Evolutionary conservation across 2,797 vertebrate genomes (phyloP).

Genomic region (Alcedo quadribrachys): DNA sequence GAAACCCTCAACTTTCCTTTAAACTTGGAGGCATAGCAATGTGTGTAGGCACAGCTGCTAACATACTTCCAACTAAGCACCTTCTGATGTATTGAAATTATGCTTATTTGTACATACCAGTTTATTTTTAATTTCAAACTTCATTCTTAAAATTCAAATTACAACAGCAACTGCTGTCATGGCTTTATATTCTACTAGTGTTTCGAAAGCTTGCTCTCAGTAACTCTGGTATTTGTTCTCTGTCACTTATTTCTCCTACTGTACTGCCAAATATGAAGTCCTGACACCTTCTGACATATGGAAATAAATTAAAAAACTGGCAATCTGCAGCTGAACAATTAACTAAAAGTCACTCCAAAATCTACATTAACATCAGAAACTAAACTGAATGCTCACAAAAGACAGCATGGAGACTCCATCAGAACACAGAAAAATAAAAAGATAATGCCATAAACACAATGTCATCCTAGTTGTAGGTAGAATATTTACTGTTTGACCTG

Average conservation of each 20-base stretch:
- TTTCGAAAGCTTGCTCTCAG: neutral
- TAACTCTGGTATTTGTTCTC: neutral
- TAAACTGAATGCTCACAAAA: neutral
- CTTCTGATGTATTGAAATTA: neutral
- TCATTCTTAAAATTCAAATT: neutral
- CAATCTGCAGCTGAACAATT: neutral
- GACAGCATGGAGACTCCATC: neutral
- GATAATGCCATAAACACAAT: neutral
- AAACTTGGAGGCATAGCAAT: neutral
- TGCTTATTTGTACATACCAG: neutral
- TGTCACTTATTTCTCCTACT: neutral
- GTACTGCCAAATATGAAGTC: neutral
- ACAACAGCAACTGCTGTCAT: neutral
- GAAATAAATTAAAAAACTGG: neutral
- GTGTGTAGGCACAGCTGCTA: neutral
- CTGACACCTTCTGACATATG: neutral
- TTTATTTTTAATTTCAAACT: neutral
- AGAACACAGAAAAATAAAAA: neutral
- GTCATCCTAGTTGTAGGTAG: neutral
- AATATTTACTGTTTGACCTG: constrained; percentile 51
- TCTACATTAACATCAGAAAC: neutral
- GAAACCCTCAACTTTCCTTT: neutral
- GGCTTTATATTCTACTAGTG: neutral
- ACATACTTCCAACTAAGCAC: neutral
- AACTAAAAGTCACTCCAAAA: neutral